phyloP scores from a whole-genome alignment of 2,797 vertebrate genomes.

The Psittacula echo region DNA sequence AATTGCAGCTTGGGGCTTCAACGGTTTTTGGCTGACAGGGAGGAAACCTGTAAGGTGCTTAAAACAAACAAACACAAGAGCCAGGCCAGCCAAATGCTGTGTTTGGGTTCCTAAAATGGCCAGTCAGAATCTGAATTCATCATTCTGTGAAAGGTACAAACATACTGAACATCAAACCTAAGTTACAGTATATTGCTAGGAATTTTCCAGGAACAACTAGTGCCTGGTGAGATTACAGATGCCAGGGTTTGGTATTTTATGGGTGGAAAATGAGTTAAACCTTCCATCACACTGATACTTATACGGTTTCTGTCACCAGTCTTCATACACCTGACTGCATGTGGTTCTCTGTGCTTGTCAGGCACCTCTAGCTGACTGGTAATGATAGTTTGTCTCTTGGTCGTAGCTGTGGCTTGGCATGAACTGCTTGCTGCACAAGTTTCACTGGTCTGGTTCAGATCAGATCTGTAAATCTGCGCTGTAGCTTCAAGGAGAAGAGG shows the following conservation, averaged over 20 bases:
- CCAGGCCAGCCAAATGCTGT: background rate
- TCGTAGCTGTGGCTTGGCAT: background rate
- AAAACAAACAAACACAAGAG: background rate
- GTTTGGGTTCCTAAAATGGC: background rate
- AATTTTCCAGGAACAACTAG: background rate
- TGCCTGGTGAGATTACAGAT: background rate
- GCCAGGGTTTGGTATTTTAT: background rate
- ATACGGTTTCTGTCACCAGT: background rate
- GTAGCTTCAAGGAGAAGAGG: background rate
- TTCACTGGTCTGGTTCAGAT: background rate
- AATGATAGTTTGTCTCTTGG: background rate
- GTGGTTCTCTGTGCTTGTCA: background rate
- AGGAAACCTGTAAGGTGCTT: background rate
- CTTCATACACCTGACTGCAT: background rate
- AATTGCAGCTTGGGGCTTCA: background rate
- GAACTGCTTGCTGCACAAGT: background rate
- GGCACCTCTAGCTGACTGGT: background rate
- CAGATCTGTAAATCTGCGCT: background rate
- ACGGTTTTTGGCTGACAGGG: background rate
- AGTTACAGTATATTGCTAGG: background rate
- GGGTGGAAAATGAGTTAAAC: slow-evolving; percentile 26
- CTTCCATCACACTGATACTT: background rate
- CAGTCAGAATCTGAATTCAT: background rate
- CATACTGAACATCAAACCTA: accelerated
- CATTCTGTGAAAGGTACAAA: background rate